phyloP scores from a whole-genome alignment of 2,113 vertebrate genomes.

The Triplophysa siluroides region DNA sequence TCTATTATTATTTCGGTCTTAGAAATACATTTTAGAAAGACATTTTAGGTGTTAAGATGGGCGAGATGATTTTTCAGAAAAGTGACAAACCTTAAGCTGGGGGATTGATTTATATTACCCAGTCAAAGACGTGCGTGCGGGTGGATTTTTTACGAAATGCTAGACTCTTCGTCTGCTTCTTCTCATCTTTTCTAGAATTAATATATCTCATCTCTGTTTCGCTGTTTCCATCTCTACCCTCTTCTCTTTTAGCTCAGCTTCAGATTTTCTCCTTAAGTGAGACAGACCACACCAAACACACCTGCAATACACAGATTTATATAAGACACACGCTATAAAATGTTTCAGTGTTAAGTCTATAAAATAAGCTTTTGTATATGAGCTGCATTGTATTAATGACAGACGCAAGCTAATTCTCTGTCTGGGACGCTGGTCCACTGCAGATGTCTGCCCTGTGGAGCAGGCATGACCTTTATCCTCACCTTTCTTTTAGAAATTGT shows the following conservation, averaged over 20 bases:
- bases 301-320: background rate
- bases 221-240: conserved; percentile 21
- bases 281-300: conserved; percentile 50
- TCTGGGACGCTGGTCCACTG: conserved; percentile 70
- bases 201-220: conserved; percentile 55
- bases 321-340: conserved; percentile 64
- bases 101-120: conserved; percentile 68
- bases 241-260: conserved; percentile 10
- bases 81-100: conserved; percentile 81
- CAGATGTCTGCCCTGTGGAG: conserved; percentile 83
- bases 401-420: conserved; percentile 71
- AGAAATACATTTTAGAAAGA: conserved; percentile 63
- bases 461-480: conserved; percentile 61
- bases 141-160: conserved; percentile 73
- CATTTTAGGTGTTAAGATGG: conserved; percentile 51
- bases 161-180: background rate
- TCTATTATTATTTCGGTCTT: conserved; percentile 53
- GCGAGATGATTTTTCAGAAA: conserved; percentile 58
- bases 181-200: background rate
- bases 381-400: conserved; percentile 68
- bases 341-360: conserved; percentile 58
- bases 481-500: conserved; percentile 24
- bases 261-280: conserved; percentile 16
- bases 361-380: conserved; percentile 68
- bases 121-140: conserved; percentile 71